Conservation (phyloP, 2,888 invertebrate species). For the Drosophila kuntzei region DNA sequence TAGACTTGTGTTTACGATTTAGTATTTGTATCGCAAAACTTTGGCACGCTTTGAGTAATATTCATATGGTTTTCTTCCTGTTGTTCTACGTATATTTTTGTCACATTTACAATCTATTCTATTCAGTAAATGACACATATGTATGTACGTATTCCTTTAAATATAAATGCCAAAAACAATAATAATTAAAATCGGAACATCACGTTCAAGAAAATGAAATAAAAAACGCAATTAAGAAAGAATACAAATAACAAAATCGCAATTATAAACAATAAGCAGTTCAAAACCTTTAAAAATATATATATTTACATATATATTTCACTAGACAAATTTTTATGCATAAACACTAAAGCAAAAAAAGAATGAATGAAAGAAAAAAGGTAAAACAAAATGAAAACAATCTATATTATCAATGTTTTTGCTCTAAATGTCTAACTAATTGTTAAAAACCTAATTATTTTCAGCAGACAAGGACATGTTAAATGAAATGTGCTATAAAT, state of each 20-base stretch:
- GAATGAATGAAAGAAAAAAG: conserved; percentile 15
- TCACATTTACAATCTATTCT: conserved; percentile 36
- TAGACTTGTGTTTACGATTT: conserved; percentile 8
- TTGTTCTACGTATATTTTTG: conserved; percentile 11
- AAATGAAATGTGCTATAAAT: conserved; percentile 61
- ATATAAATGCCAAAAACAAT: conserved; percentile 67
- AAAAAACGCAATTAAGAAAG: conserved; percentile 63
- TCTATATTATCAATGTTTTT: conserved; percentile 81
- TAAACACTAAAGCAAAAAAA: conserved; percentile 51
- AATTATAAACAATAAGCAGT: conserved; percentile 81
- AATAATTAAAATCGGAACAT: conserved; percentile 47
- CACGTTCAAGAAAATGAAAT: conserved; percentile 38
- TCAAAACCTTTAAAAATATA: conserved; percentile 64
- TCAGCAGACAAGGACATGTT: conserved; percentile 61
- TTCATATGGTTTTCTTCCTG: conserved; percentile 11
- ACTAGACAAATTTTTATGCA: conserved; percentile 78
- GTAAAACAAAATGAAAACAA: conserved; percentile 53
- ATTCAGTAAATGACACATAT: conserved; percentile 48
- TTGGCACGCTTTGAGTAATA: conserved; percentile 7
- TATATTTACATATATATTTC: conserved; percentile 75
- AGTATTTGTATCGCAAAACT: conserved; percentile 6
- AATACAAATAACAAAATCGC: conserved; percentile 72
- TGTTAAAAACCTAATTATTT: conserved; percentile 72
- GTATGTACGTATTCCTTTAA: conserved; percentile 38
- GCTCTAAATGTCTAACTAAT: conserved; percentile 82